A percentile compares a stretch with the other conserved stretches of the same genome.
These are phyloP conservation scores for Sebastes dallii DNA, from an alignment of 2,797 vertebrate genomes.

Conservation along the genomic window DNA sequence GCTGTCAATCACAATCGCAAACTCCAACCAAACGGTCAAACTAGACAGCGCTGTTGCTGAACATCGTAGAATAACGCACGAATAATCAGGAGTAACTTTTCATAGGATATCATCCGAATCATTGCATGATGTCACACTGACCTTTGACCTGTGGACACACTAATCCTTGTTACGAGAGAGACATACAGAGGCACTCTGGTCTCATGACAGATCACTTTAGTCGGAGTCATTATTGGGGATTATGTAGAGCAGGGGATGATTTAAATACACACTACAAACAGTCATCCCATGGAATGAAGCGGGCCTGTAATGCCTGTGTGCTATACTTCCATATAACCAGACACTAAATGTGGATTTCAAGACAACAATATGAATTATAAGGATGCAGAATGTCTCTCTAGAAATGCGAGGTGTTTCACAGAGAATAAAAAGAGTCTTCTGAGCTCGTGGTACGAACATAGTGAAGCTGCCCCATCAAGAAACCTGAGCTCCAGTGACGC, in stretches of 20 bases:
- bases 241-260: constrained; percentile 41
- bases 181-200: neutral
- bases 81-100: too few species aligned
- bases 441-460: constrained; percentile 7
- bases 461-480: constrained; percentile 56
- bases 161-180: constrained; percentile 45
- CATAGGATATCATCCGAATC: too few species aligned
- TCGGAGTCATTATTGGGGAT: constrained; percentile 55
- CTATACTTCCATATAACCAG: neutral
- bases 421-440: constrained; percentile 1
- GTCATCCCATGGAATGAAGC: constrained; percentile 28
- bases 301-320: neutral
- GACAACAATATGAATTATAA: neutral
- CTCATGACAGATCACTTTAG: constrained; percentile 44
- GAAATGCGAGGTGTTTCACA: neutral
- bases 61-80: too few species aligned
- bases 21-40: too few species aligned
- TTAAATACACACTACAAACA: constrained; percentile 37
- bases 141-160: neutral
- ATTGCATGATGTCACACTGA: neutral
- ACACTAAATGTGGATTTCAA: neutral
- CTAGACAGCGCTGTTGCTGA: too few species aligned
- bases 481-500: constrained; percentile 73
- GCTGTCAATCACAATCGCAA: too few species aligned
- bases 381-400: neutral